Conservation (phyloP, 2,888 invertebrate genomes). For the Orgyia antiqua region DNA sequence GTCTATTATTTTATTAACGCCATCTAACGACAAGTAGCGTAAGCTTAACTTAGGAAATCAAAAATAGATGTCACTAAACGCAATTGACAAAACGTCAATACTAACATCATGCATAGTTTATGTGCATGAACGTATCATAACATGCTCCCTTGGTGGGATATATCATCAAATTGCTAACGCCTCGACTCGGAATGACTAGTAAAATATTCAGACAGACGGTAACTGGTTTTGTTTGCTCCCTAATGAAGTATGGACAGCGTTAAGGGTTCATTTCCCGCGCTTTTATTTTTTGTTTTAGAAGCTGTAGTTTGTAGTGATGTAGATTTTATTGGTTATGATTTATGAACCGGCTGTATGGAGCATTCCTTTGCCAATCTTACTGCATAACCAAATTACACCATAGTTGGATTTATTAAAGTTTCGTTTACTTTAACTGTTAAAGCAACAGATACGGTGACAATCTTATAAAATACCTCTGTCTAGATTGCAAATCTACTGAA, state of each 20-base stretch:
- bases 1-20: no score
- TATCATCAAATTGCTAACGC: slow-evolving; percentile 64
- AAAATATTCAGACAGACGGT: slow-evolving; percentile 65
- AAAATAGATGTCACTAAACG: slow-evolving; percentile 48
- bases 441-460: no score
- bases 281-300: slow-evolving; percentile 31
- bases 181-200: slow-evolving; percentile 53
- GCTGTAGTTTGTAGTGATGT: no score
- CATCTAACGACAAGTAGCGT: slow-evolving; percentile 36
- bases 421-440: no score
- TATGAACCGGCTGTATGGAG: no score
- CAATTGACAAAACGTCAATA: slow-evolving; percentile 54
- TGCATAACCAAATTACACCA: no score
- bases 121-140: slow-evolving; percentile 50
- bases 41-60: slow-evolving; percentile 15
- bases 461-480: no score
- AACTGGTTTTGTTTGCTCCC: slow-evolving; percentile 65
- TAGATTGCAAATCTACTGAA: no score
- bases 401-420: no score
- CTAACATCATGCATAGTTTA: slow-evolving; percentile 60
- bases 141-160: slow-evolving; percentile 50
- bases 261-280: slow-evolving; percentile 26
- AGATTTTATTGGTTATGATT: no score
- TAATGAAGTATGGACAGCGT: slow-evolving; percentile 57
- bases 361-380: no score